These are phyloP conservation scores for Tenualosa thibaudeaui DNA, from an alignment of 2,797 vertebrate genomes.

Conservation along the genomic window DNA sequence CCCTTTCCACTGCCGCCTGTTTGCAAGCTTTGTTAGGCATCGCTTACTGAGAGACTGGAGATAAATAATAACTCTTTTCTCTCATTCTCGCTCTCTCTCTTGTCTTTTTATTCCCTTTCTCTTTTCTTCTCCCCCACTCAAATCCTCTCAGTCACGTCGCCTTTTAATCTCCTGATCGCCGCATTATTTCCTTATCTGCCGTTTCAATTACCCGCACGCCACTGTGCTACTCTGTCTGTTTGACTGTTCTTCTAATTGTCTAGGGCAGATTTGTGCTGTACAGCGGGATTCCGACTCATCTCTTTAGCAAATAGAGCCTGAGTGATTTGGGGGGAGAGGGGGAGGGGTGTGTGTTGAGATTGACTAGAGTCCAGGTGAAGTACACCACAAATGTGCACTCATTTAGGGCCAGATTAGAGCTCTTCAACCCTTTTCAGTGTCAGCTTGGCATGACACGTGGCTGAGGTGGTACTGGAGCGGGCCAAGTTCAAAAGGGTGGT, in stretches of 20 bases:
- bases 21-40: conserved; percentile 7
- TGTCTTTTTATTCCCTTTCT: neutral
- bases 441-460: conserved; percentile 30
- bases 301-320: conserved; percentile 42
- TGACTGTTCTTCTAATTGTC: conserved; percentile 46
- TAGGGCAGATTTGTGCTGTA: conserved; percentile 8
- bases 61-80: conserved; percentile 10
- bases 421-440: conserved; percentile 44
- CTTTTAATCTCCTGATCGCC: conserved; percentile 45
- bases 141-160: conserved; percentile 33
- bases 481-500: conserved; percentile 4
- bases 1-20: neutral
- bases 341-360: conserved; percentile 19
- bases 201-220: conserved; percentile 46
- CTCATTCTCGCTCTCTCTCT: neutral
- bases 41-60: neutral
- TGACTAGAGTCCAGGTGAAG: conserved; percentile 51
- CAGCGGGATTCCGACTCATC: conserved; percentile 29
- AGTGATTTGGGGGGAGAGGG: conserved; percentile 36
- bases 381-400: conserved; percentile 45
- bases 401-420: conserved; percentile 51
- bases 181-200: conserved; percentile 61
- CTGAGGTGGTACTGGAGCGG: neutral
- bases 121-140: conserved; percentile 25
- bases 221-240: conserved; percentile 39